Evolutionary conservation across 2,113 vertebrate genomes (phyloP).

Genomic region (Thymallus thymallus): DNA sequence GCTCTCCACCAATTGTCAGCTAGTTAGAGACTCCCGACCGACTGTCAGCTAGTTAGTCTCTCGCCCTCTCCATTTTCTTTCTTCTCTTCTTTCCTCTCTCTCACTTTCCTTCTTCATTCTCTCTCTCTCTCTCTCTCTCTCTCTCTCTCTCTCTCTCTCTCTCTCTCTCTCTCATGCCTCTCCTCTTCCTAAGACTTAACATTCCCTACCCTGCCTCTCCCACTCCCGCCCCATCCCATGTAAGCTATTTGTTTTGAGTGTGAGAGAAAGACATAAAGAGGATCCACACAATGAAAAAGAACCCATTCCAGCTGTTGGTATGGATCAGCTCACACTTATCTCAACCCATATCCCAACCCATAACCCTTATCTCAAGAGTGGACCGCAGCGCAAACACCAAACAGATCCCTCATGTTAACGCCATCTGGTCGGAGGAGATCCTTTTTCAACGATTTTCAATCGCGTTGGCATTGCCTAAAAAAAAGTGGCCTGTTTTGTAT

Average conservation of each 20-base stretch:
- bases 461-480: conserved; percentile 41
- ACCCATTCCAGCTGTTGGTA: conserved; percentile 70
- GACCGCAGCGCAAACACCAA: conserved; percentile 58
- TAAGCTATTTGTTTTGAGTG: not conserved
- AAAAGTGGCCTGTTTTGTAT: conserved; percentile 48
- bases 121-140: not conserved
- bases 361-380: conserved; percentile 73
- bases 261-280: conserved; percentile 40
- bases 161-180: not conserved
- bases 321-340: conserved; percentile 73
- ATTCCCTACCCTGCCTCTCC: conserved; percentile 8
- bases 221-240: conserved; percentile 13
- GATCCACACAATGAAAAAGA: conserved; percentile 62
- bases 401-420: conserved; percentile 49
- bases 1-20: no score
- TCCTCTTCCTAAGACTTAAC: conserved; percentile 5
- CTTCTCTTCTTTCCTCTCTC: conserved; percentile 13
- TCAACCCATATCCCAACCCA: conserved; percentile 71
- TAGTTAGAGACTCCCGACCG: no score
- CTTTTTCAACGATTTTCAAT: conserved; percentile 39
- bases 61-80: conserved; percentile 9
- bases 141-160: not conserved
- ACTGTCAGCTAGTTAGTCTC: conserved; percentile 59
- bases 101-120: conserved; percentile 7
- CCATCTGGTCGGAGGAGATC: conserved; percentile 35